Conservation (phyloP, 2,888 invertebrate species). For the Prenolepis imparis region DNA sequence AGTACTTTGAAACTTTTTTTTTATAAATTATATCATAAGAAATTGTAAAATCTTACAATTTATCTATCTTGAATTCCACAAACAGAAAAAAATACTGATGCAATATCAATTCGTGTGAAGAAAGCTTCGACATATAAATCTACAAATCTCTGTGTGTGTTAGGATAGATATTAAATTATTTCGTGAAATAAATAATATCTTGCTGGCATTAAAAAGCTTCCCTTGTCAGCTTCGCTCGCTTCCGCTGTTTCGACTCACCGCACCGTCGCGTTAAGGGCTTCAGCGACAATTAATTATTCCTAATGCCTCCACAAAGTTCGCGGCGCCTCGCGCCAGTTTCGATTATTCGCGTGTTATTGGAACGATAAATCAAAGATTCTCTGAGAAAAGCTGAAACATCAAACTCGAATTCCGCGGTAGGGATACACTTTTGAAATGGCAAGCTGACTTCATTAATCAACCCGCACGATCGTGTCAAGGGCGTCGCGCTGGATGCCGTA, state of each 20-base stretch:
- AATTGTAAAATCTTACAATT: background rate
- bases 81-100: background rate
- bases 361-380: slow-evolving; percentile 77
- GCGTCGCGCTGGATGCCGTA: slow-evolving; percentile 70
- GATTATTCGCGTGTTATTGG: slow-evolving; percentile 71
- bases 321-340: slow-evolving; percentile 56
- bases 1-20: background rate
- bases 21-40: background rate
- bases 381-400: slow-evolving; percentile 66
- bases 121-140: background rate
- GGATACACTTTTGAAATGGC: slow-evolving; percentile 79
- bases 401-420: slow-evolving; percentile 53
- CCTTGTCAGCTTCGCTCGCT: slow-evolving; percentile 15
- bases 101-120: background rate
- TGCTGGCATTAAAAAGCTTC: slow-evolving; percentile 34
- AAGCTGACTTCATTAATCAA: slow-evolving; percentile 85
- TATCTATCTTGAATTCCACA: background rate
- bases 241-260: slow-evolving; percentile 50
- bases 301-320: slow-evolving; percentile 58
- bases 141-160: background rate
- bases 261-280: slow-evolving; percentile 51
- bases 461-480: slow-evolving; percentile 63
- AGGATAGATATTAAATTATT: slow-evolving; percentile 34
- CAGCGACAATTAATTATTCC: slow-evolving; percentile 72
- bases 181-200: slow-evolving; percentile 20